A percentile compares a stretch with the other conserved stretches of the same genome.
phyloP scores from a whole-genome alignment of 1,140 invertebrate genomes.

The Lordiphosa mommai region DNA sequence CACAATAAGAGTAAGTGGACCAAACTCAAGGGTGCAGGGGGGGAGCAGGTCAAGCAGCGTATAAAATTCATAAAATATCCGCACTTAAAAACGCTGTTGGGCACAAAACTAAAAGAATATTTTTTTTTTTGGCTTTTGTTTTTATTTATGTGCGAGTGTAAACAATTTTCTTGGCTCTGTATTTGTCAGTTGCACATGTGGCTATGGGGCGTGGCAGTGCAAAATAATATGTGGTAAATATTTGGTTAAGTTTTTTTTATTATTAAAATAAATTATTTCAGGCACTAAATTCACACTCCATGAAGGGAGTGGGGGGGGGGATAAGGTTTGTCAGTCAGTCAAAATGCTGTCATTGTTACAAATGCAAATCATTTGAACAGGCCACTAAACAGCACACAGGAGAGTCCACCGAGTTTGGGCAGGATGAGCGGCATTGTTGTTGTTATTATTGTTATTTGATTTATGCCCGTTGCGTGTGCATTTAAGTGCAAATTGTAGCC shows the following conservation, averaged over 20 bases:
- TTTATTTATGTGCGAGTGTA: conserved; percentile 53
- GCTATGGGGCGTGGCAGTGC: conserved; percentile 12
- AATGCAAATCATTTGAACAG: conserved; percentile 63
- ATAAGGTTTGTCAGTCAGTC: conserved; percentile 10
- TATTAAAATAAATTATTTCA: conserved; percentile 39
- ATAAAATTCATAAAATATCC: conserved; percentile 77
- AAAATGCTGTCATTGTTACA: conserved; percentile 56
- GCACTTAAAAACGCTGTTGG: conserved; percentile 52
- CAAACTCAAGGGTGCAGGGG: conserved; percentile 21
- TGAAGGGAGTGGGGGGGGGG: conserved; percentile 3
- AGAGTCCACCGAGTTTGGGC: neutral
- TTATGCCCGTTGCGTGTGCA: conserved; percentile 65
- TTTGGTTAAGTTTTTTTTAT: too few species aligned
- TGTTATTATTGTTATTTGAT: conserved; percentile 55
- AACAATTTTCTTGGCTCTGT: conserved; percentile 55
- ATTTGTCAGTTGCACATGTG: conserved; percentile 72
- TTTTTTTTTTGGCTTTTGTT: conserved; percentile 24
- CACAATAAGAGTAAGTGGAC: conserved; percentile 54
- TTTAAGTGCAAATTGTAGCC: conserved; percentile 72
- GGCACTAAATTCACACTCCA: conserved; percentile 40
- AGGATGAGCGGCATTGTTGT: conserved; percentile 16
- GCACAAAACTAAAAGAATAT: conserved; percentile 31
- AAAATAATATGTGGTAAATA: neutral
- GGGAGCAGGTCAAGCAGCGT: conserved; percentile 59
- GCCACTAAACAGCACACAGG: conserved; percentile 51